Conservation (phyloP, 2,113 vertebrate species). For the Stegastes partitus region DNA sequence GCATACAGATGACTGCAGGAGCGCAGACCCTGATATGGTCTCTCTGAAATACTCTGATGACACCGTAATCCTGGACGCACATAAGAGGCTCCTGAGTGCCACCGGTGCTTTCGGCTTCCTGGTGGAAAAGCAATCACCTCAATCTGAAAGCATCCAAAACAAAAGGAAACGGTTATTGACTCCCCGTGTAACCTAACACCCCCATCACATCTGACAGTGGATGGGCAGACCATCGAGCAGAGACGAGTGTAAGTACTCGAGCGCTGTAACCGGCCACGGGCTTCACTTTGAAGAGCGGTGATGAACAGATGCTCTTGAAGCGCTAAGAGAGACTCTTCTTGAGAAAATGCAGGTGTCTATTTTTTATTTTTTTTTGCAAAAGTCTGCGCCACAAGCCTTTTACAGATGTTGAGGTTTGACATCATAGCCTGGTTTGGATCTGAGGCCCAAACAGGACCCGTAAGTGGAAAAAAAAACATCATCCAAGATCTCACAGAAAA, state of each 20-base stretch:
- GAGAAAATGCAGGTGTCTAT: constrained; percentile 48
- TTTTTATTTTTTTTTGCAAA: constrained; percentile 36
- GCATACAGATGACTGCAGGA: constrained; percentile 54
- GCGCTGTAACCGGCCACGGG: constrained; percentile 15
- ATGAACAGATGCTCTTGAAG: constrained; percentile 44
- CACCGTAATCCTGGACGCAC: constrained; percentile 43
- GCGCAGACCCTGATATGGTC: constrained; percentile 19
- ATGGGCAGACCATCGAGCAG: constrained; percentile 27
- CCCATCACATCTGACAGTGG: constrained; percentile 29
- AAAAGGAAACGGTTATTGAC: constrained; percentile 43
- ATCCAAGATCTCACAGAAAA: constrained; percentile 33
- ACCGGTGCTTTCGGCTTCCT: constrained; percentile 26
- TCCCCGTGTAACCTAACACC: constrained; percentile 36
- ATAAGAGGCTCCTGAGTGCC: constrained; percentile 50
- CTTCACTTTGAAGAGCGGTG: constrained; percentile 28
- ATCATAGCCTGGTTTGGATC: constrained; percentile 32
- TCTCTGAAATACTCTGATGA: constrained; percentile 38
- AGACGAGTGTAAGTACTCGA: constrained; percentile 27
- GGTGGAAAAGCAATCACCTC: constrained; percentile 55
- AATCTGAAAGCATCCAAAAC: constrained; percentile 50
- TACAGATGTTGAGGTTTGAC: constrained; percentile 32
- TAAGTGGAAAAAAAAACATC: constrained; percentile 48
- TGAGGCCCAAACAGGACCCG: constrained; percentile 34
- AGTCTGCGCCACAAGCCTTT: constrained; percentile 3
- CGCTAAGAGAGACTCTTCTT: constrained; percentile 20